Percentiles rank a stretch among this genome's conserved stretches.
These are phyloP conservation scores for Sarcoramphus papa DNA, from an alignment of 2,797 vertebrate species.

Conservation along the genomic window DNA sequence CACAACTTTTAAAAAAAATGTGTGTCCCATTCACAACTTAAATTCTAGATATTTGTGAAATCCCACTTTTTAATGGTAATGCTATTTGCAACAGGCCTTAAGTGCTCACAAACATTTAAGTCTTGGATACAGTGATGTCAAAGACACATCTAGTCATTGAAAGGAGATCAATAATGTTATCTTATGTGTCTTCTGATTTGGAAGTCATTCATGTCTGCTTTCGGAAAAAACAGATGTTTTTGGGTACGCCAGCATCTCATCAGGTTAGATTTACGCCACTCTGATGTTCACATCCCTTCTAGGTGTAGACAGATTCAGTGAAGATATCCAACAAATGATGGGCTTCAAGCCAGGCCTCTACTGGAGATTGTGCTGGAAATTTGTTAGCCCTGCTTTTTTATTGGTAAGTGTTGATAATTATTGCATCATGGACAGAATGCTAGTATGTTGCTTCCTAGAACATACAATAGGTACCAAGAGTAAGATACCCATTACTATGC, in stretches of 20 bases:
- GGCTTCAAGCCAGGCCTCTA: constrained; percentile 97
- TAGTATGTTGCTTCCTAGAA: not conserved
- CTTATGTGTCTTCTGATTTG: not conserved
- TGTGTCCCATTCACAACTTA: not conserved
- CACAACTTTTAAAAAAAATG: not conserved
- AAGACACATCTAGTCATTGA: not conserved
- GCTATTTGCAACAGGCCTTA: not conserved
- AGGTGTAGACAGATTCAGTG: constrained; percentile 98
- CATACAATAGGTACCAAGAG: not conserved
- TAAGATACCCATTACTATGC: not conserved
- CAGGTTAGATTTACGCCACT: not conserved
- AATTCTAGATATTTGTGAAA: not conserved
- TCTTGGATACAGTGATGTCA: not conserved
- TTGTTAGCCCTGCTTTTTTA: constrained; percentile 93
- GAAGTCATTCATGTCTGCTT: not conserved
- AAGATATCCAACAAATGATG: constrained; percentile 96
- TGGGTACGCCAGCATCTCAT: not conserved
- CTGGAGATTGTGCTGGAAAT: constrained; percentile 99
- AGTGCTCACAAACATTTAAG: not conserved
- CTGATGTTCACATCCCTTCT: not conserved
- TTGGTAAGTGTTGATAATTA: constrained; percentile 77
- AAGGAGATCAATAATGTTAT: not conserved
- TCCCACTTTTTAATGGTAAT: not conserved
- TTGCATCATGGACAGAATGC: not conserved
- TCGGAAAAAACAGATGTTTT: not conserved